Conservation (phyloP, 1,140 invertebrate genomes). For the Trichonephila clavata region DNA sequence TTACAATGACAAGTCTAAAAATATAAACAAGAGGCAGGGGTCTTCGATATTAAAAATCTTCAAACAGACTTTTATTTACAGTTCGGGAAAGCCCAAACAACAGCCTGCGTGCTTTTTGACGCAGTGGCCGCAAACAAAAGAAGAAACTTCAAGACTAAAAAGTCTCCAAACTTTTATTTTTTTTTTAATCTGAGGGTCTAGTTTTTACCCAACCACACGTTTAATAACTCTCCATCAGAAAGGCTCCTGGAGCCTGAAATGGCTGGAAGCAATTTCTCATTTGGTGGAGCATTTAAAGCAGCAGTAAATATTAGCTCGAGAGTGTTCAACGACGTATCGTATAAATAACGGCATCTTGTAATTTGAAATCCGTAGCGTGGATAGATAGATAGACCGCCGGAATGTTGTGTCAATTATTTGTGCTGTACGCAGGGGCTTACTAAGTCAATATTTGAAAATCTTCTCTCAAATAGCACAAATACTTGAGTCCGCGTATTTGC, state of each 20-base stretch:
- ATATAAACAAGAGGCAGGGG: conserved; percentile 43
- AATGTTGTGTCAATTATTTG: conserved; percentile 77
- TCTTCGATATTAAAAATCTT: conserved; percentile 70
- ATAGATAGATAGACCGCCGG: conserved; percentile 62
- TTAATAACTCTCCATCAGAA: conserved; percentile 66
- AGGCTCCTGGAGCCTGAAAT: background rate
- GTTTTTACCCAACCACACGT: conserved; percentile 34
- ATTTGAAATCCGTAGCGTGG: conserved; percentile 69
- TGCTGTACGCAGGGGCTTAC: conserved; percentile 65
- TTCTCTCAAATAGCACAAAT: conserved; percentile 76
- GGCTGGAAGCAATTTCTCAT: conserved; percentile 53
- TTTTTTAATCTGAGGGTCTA: background rate
- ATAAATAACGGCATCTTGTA: conserved; percentile 76
- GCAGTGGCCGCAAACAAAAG: conserved; percentile 60
- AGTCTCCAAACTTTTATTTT: conserved; percentile 28
- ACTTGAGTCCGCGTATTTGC: conserved; percentile 74
- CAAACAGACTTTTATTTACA: conserved; percentile 68
- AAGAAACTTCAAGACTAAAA: conserved; percentile 45
- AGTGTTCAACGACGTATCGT: conserved; percentile 69
- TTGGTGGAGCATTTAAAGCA: conserved; percentile 65
- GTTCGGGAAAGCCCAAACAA: conserved; percentile 41
- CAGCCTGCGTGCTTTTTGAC: conserved; percentile 57
- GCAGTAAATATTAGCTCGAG: conserved; percentile 74
- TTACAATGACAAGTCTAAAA: conserved; percentile 7
- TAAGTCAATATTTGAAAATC: conserved; percentile 77